A percentile compares a stretch with the other conserved stretches of the same genome.
These are phyloP conservation scores for Eupeodes latifasciatus DNA, from an alignment of 2,888 invertebrate genomes.

Conservation along the genomic window DNA sequence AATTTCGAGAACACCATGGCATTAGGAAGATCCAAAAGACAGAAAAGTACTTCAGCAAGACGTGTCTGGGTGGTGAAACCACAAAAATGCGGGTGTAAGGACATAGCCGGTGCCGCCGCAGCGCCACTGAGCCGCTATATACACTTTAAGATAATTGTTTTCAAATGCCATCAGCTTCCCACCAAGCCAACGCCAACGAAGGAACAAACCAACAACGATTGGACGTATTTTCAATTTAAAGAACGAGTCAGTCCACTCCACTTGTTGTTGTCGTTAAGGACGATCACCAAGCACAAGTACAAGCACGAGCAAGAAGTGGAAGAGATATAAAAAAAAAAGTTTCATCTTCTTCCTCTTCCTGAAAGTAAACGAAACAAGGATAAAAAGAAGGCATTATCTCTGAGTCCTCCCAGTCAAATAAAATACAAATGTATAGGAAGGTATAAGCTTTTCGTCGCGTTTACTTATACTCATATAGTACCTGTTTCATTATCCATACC, in stretches of 20 bases:
- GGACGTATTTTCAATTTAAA: neutral
- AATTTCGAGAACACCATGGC: slow-evolving; percentile 46
- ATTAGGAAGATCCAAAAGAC: neutral
- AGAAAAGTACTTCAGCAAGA: slow-evolving; percentile 8
- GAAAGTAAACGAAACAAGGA: slow-evolving; percentile 31
- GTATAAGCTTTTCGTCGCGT: slow-evolving; percentile 9
- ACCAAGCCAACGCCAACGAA: no score
- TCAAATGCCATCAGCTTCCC: slow-evolving; percentile 24
- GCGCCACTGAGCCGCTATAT: slow-evolving; percentile 12
- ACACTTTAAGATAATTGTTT: slow-evolving; percentile 63
- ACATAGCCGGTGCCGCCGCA: neutral
- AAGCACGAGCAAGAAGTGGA: neutral
- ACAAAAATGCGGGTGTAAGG: slow-evolving; percentile 24
- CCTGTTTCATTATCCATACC: slow-evolving; percentile 63
- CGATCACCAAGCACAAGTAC: slow-evolving; percentile 1
- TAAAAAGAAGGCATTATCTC: slow-evolving; percentile 47
- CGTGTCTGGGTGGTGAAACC: slow-evolving; percentile 16
- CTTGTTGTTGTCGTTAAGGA: slow-evolving; percentile 32
- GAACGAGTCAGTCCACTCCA: slow-evolving; percentile 19
- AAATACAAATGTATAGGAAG: slow-evolving; percentile 43
- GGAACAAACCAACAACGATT: no score
- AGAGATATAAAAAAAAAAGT: neutral
- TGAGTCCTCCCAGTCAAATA: slow-evolving; percentile 30
- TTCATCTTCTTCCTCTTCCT: slow-evolving; percentile 29
- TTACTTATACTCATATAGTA: slow-evolving; percentile 38